Base-by-base conservation (phyloP, 1,140 invertebrate species). In the Aphelinus atriplicis region DNA sequence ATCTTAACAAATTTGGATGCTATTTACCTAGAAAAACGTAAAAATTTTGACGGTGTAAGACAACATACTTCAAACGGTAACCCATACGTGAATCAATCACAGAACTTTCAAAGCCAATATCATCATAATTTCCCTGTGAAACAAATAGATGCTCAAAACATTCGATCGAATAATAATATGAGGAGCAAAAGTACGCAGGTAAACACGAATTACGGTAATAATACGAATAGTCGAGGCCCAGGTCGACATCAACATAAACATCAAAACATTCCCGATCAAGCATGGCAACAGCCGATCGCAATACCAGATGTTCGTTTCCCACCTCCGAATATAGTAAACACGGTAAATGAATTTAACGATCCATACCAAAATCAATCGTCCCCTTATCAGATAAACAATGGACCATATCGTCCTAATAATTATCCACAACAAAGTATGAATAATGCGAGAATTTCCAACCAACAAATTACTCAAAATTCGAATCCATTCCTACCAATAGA, bases 1-100 rank as follows among this genome's bases (percentile, higher is more conserved):
- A 66, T 77, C 4, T 71, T 80, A 26, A 62, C 47, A 5, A 43
- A 77, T 43, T 64, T 80, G 45, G 77, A 80, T 74, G 45, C 56
- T 53, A 62, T 69, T 48, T 50, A 64, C 7, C 9, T 50, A 43
- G 74, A 77, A 74, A 70, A 71, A 60, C 69, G 71, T 45, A 63
- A 75, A 70, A 2, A 57, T 47, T 6, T 56, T 10, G n/a, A 7
- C 4, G 5, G 47, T 10, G 7, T 48, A 5, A 64, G n/a, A 2
- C 42, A 61, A 53, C 61, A 61, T 45, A 61, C 10, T 51, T 62
- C 57, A 61, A 5, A 55, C 45, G 57, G 42, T 45, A 57, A 26
- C 6, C 56, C 53, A 73, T 7, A 6, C 45, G 62, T 9, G 47
- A 10, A 2, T 42, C 7, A 72, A 26, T 7, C 45, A 66, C 42